Conservation (phyloP, 2,797 vertebrate species). For the Chromis chromis region DNA sequence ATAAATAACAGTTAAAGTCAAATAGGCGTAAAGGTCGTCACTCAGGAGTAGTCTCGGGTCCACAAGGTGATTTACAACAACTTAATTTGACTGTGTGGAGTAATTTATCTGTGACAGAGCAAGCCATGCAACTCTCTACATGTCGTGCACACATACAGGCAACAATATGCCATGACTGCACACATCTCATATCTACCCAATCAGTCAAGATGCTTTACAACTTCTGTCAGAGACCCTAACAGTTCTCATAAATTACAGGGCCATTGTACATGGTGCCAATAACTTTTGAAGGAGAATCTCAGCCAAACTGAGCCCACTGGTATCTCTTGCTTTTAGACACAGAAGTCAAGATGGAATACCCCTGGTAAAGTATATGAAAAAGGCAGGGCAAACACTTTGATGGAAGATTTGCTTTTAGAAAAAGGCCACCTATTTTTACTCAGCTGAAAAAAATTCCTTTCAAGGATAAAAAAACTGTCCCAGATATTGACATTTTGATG, state of each 20-base stretch:
- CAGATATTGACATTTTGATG: constrained; percentile 68
- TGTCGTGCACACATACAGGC: constrained; percentile 63
- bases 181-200: constrained; percentile 81
- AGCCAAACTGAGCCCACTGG: constrained; percentile 55
- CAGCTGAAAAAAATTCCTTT: constrained; percentile 47
- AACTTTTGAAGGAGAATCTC: constrained; percentile 85
- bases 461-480: constrained; percentile 57
- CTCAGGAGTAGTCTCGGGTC: constrained; percentile 77
- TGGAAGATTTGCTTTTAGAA: constrained; percentile 52
- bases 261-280: constrained; percentile 81
- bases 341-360: constrained; percentile 39
- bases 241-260: constrained; percentile 81
- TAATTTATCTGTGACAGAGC: constrained; percentile 81
- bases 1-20: constrained; percentile 85
- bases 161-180: constrained; percentile 81
- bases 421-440: constrained; percentile 48
- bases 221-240: constrained; percentile 81
- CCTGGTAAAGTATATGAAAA: constrained; percentile 40
- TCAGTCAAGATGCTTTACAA: constrained; percentile 86
- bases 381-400: constrained; percentile 40
- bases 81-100: constrained; percentile 82
- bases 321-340: constrained; percentile 55
- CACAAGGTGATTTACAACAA: constrained; percentile 79
- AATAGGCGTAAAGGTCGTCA: constrained; percentile 86
- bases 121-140: constrained; percentile 69